Evolutionary conservation across 2,113 vertebrate genomes (phyloP), one percentile per base, ranked within the genome.

Genomic region (Hydropotes inermis): DNA sequence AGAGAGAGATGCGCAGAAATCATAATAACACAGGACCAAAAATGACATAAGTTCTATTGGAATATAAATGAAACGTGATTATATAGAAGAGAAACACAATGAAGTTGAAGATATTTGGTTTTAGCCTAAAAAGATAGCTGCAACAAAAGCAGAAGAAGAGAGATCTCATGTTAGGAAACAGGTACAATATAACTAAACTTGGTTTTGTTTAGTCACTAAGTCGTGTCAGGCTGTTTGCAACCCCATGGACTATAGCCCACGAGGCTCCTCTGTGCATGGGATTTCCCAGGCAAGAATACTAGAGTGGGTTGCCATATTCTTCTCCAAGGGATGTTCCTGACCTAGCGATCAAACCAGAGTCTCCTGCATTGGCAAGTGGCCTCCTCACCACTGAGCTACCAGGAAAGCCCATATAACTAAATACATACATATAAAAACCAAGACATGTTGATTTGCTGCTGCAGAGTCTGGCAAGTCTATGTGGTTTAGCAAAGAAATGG

Each of bases 331-430:
- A 25, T 74, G 21, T 74, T 74, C 36, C 36, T 25, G 70, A 74
- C 5, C 2, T 36, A 43, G 33, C 11, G 9, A 70, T 70, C 0
- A 1, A 33, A 36, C 64, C 17, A 1, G 0, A 36, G 21, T 74
- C 39, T 74, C 19, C 6, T 74, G 11, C 21, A 12, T 27, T 14
- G 36, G 36, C 70, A 43, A 11, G 36, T 39, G 36, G 36, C 10
- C 43, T 74, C 36, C 6, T 74, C 23, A 43, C 70, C 5, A 39
- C 36, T 74, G 19, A 39, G 21, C 36, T 7, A 3, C 70, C 21
- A 36, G 9, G n/a, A 11, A 70, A 70, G 64, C 64, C 64, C 89
- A 57, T 27, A 30, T 58, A 27, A 61, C 23, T 27, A 92, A 83
- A 57, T 39, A 74, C 1, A 17, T 11, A 2, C 23, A 39, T 2